phyloP scores from a whole-genome alignment of 92 coral and sea anemone species.

The Bergia sp. region DNA sequence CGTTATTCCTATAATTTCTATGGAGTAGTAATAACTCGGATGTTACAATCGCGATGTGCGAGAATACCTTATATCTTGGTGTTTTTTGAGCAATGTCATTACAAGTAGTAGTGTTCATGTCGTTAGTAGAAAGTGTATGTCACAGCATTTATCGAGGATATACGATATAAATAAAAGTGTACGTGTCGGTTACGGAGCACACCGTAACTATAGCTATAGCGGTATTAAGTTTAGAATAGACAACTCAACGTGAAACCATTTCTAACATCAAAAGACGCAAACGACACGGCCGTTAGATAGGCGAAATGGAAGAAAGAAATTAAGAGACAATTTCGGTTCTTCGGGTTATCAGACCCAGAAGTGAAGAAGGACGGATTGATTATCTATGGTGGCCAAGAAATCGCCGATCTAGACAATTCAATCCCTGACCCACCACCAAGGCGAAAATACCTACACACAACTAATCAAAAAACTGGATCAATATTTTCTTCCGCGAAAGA shows the following conservation, averaged over 20 bases:
- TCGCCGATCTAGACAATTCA: not conserved
- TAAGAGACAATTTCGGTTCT: not conserved
- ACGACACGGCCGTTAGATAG: constrained; percentile 48
- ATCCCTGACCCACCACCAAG: not conserved
- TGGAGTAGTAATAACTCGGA: too few relatives aligned
- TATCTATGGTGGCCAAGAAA: not conserved
- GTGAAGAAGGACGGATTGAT: not conserved
- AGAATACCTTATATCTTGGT: too few relatives aligned
- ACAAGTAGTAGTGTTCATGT: too few relatives aligned
- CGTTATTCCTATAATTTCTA: too few relatives aligned
- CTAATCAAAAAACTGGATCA: not conserved
- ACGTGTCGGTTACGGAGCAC: too few relatives aligned
- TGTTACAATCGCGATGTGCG: too few relatives aligned
- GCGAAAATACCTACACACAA: not conserved
- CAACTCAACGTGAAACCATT: constrained; percentile 53
- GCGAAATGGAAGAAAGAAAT: constrained; percentile 33
- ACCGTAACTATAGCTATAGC: too few relatives aligned
- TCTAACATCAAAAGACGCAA: constrained; percentile 43
- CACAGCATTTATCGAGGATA: too few relatives aligned
- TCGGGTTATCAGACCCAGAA: not conserved
- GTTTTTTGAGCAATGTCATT: too few relatives aligned
- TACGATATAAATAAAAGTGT: too few relatives aligned
- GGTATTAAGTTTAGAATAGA: not conserved
- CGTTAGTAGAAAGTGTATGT: too few relatives aligned
- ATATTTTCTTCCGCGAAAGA: too few relatives aligned